Base-by-base conservation (phyloP, 2,113 vertebrate genomes). In the Otocyon megalotis region DNA sequence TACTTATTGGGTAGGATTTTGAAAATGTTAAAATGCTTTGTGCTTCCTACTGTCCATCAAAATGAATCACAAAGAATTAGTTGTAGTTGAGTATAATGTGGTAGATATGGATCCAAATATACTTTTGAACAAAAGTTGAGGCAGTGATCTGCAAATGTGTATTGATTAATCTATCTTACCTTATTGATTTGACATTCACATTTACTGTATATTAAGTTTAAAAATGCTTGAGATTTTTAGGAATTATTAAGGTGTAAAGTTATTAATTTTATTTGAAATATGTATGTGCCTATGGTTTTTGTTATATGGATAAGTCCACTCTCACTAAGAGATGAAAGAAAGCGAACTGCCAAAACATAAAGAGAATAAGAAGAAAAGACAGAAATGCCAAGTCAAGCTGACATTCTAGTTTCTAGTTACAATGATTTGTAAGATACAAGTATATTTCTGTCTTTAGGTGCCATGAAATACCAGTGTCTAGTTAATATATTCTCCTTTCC, bases 211-310 rank as follows among this genome's bases (percentile, higher is more conserved):
- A 63, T 53, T 58, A 85, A 50, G 14, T 56, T 58, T 22, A 32
- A 37, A 88, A 83, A 15, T 74, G 24, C 24, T 60, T 63, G 43
- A 16, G 4, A 53, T 15, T 87, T 88, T 80, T 56, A 67, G 28
- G 4, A 48, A 62, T 53, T 50, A 84, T 77, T 63, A 79, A 50
- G 20, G 2, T 35, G 32, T 4, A 54, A 15, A 22, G 17, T 65
- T 69, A 67, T 81, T 53, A 50, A 93, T 53, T 74, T 94, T 89
- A 35, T 60, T 62, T 88, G 76, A 89, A 89, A 72, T 16, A 65
- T 20, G 94, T 37, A 28, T 14, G 54, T 24, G 3, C 1, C 12
- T 54, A 83, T 87, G 15, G 4, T 62, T 85, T 79, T 72, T 58
- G 9, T 76, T 90, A 58, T 35, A 4, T 24, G 4, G 20, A 54